Evolutionary conservation across 2,888 invertebrate genomes (phyloP), one percentile per base, ranked within the genome.

Genomic region (Cephalotes varians): DNA sequence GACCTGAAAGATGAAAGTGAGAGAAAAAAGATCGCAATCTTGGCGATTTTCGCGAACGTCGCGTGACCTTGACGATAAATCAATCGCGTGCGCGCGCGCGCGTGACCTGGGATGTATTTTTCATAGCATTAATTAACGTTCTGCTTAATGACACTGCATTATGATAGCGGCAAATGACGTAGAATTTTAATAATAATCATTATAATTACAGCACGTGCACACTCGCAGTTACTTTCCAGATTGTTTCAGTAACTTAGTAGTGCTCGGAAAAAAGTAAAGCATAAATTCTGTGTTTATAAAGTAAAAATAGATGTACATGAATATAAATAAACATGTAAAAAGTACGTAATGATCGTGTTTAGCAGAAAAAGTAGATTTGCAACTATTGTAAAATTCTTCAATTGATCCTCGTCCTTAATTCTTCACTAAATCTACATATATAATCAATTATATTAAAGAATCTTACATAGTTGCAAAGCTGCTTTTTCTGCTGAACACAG

Each of bases 61-160:
- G 28, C 25, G 9, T 34, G 73, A 49, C 60, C 47, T 73, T 62
- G 25, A 15, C 0, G 40, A 56, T 56, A 21, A 72, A 73, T 73
- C 15, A 28, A 71, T 71, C 25, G 54, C 25, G 34, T 15, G 37
- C 44, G 28, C 25, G 54, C 25, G 34, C 21, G 37, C 44, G 28
- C 9, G 18, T 18, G 28, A 65, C 25, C 28, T 65, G 9, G 18
- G 9, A 18, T 47, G 4, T 4, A 28, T 15, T 40, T 51, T n/a
- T 37, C 1, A 3, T 34, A 4, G 6, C 0, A 10, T 74, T n/a
- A 40, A 25, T 37, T 37, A 28, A 0, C 2, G 25, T 4, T 15
- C n/a, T 56, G 28, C 3, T 56, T 28, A n/a, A 1, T 4, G n/a
- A 76, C 28, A 9, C 4, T 9, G 15, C 25, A 25, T 64, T 64